Base-by-base conservation (phyloP, 2,113 vertebrate genomes). In the Sander lucioperca region DNA sequence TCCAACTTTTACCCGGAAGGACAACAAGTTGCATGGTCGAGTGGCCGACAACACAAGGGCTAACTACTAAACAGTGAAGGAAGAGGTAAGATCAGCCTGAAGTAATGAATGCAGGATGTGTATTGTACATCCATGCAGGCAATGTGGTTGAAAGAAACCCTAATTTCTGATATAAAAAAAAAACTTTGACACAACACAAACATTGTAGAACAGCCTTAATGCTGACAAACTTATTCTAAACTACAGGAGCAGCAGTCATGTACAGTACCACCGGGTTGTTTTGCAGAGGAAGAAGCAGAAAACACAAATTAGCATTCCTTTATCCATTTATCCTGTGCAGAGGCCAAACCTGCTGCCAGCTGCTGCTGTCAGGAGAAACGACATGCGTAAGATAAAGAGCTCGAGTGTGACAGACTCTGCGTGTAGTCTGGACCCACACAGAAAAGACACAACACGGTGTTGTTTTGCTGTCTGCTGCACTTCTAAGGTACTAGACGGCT, bases 291-390 rank as follows among this genome's bases (percentile, higher is more conserved):
- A 21, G 64, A n/a, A 43, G 39, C 39, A 11, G 7, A 25, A 11
- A 75, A n/a, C 62, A 27, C 2, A 23, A 36, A 58, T 8, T 7
- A 23, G 8, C 12, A 2, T 61, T 48, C 21, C 9, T 78, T 30
- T 2, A 4, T 66, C 45, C 23, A n/a, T n/a, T 6, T 23, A 50
- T 58, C 36, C 57, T 58, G 4, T 9, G 50, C 62, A 54, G 81
- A 72, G 43, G 21, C 16, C 64, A 19, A 53, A 80, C 33, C 73
- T 64, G 72, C 27, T 72, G 74, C 47, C 74, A 72, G 81, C 77
- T 70, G 78, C 73, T 71, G 86, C 79, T 65, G 79, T 73, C 53
- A 74, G 80, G 16, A 54, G 68, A 10, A 70, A n/a, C 33, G n/a
- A 6, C 27, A 19, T 16, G 72, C 36, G 48, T 16, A 25, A 45